Base-by-base conservation (phyloP, 2,888 invertebrate species). In the Tortricodes alternella region DNA sequence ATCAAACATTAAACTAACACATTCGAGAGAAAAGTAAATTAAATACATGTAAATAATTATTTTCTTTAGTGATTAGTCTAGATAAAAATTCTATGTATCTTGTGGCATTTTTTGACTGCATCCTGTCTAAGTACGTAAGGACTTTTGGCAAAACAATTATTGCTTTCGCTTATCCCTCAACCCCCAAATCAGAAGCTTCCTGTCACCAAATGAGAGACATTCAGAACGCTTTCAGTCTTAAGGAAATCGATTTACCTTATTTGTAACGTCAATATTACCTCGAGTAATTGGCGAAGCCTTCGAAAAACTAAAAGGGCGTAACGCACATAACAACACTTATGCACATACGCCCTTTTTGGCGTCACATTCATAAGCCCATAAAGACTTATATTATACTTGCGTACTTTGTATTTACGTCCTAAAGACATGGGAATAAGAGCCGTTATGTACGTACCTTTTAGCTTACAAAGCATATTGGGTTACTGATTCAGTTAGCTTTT, bases 121-220 rank as follows among this genome's bases (percentile, higher is more conserved):
- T 21, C 21, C 2, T 4, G 5, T 5, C 2, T 21, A 21, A 21
- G 3, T 21, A 21, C 21, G 5, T 5, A 21, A 4, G 3, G 21
- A 21, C 18, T 18, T 21, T 21, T 21, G 1, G 16, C n/a, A 18
- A 9, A 7, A 3, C 0, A 3, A 3, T 13, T 23, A 16, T 23
- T 32, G 46, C 46, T 34, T 7, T 19, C 46, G 39, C 46, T 34
- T 15, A 21, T 49, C 9, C 4, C 35, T 37, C 0, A 7, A 6
- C 1, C 11, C 49, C 9, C 27, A 49, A 50, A 50, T 32, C 44
- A n/a, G 21, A 21, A 21, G 44, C 19, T 50, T 56, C 56, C 56
- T 44, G 56, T 56, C 56, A 18, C 50, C 56, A 56, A 56, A 50
- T 50, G 55, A 49, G 49, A 56, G 43, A 56, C 56, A 56, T 56